phyloP scores from a whole-genome alignment of 2,113 vertebrate genomes.

The Lasiurus cinereus region DNA sequence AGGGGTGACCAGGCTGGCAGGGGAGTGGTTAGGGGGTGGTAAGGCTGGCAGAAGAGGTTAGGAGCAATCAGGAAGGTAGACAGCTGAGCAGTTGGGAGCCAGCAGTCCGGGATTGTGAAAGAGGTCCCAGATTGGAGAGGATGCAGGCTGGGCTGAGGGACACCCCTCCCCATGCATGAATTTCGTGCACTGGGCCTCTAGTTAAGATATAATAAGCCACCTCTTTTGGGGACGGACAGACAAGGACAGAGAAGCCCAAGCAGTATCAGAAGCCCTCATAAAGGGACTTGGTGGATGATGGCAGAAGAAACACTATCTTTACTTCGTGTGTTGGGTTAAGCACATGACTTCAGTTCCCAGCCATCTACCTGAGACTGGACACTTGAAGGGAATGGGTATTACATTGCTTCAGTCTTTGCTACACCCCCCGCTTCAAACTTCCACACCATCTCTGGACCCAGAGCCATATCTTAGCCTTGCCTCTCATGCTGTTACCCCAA shows the following conservation, averaged over 20 bases:
- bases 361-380: not conserved
- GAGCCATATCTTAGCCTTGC: not conserved
- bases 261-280: not conserved
- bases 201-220: conserved; percentile 30
- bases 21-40: no score
- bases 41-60: no score
- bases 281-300: not conserved
- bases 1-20: no score
- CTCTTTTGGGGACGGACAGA: not conserved
- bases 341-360: not conserved
- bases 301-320: not conserved
- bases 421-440: not conserved
- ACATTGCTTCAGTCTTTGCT: not conserved
- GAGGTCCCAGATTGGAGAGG: no score
- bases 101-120: no score
- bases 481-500: not conserved
- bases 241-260: not conserved
- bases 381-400: not conserved
- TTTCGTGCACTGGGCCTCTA: no score
- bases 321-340: not conserved
- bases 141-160: no score
- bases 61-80: no score
- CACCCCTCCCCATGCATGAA: no score
- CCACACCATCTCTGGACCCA: not conserved
- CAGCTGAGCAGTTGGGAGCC: no score